Conservation (phyloP, 2,888 invertebrate genomes). For the Watsonalla binaria region DNA sequence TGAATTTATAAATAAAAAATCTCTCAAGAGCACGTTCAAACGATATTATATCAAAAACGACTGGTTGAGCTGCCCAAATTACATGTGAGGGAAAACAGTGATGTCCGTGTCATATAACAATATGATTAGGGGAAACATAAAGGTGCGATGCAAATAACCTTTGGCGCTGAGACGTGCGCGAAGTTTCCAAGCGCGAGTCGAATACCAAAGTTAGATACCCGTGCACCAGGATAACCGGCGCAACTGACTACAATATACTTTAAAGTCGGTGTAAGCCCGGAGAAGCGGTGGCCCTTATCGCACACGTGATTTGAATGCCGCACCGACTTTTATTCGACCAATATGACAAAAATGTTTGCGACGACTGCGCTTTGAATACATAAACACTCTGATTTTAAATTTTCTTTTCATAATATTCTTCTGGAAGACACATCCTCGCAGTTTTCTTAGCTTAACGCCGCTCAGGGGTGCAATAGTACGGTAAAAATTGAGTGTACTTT, state of each 20-base stretch:
- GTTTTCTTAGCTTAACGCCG: background rate
- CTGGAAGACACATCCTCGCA: background rate
- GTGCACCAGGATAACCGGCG: constrained; percentile 45
- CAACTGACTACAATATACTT: constrained; percentile 60
- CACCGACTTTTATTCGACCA: constrained; percentile 54
- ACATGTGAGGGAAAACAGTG: constrained; percentile 18
- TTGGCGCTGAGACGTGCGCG: constrained; percentile 54
- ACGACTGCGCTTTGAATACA: constrained; percentile 59
- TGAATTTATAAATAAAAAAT: too few relatives aligned
- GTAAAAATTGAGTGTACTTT: background rate
- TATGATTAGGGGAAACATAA: constrained; percentile 49
- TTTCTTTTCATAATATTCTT: constrained; percentile 17
- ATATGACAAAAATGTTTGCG: constrained; percentile 63
- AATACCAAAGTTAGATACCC: constrained; percentile 50
- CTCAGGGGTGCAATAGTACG: background rate
- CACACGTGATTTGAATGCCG: constrained; percentile 60
- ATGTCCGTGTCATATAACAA: constrained; percentile 43
- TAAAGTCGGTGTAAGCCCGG: constrained; percentile 56
- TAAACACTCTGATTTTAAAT: constrained; percentile 37
- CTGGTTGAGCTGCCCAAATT: constrained; percentile 11
- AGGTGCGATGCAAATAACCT: constrained; percentile 67
- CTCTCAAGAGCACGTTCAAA: too few relatives aligned
- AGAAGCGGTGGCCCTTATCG: constrained; percentile 60
- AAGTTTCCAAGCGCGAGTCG: constrained; percentile 53
- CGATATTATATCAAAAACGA: background rate